Evolutionary conservation across 2,797 vertebrate genomes (phyloP).

Genomic region (Dallia pectoralis): DNA sequence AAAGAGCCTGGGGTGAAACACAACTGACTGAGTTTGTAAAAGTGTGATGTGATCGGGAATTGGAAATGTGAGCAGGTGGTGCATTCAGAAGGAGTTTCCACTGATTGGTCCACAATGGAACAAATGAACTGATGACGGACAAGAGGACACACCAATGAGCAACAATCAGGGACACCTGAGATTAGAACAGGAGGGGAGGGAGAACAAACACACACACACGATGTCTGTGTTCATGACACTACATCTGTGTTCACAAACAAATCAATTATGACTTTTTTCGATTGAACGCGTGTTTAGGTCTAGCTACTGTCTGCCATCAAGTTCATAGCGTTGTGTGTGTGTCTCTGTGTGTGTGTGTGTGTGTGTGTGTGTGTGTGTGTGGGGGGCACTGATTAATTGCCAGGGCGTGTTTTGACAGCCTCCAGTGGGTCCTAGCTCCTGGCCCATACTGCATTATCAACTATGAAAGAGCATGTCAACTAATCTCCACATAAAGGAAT

Average conservation of each 20-base stretch:
- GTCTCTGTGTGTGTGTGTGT: background rate
- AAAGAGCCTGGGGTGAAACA: no score
- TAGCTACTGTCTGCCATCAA: background rate
- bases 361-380: slow-evolving; percentile 2
- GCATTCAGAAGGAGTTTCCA: no score
- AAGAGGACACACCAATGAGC: no score
- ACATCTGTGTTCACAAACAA: background rate
- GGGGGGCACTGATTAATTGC: slow-evolving; percentile 57
- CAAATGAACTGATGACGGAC: no score
- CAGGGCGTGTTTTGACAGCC: slow-evolving; percentile 39
- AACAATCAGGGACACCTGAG: no score
- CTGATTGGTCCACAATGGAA: no score
- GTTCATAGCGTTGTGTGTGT: background rate
- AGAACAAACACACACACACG: no score
- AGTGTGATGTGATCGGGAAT: no score
- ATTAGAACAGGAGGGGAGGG: no score
- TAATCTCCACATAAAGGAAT: slow-evolving; percentile 24
- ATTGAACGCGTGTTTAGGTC: slow-evolving; percentile 1
- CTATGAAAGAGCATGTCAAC: slow-evolving; percentile 30
- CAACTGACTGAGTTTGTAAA: no score
- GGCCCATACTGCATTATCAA: slow-evolving; percentile 19
- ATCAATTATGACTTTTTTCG: background rate
- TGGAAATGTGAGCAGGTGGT: no score
- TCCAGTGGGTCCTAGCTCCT: slow-evolving; percentile 39
- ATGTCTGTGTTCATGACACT: background rate